Conservation (phyloP, 2,888 invertebrate genomes). For the Nephrotoma flavescens region DNA sequence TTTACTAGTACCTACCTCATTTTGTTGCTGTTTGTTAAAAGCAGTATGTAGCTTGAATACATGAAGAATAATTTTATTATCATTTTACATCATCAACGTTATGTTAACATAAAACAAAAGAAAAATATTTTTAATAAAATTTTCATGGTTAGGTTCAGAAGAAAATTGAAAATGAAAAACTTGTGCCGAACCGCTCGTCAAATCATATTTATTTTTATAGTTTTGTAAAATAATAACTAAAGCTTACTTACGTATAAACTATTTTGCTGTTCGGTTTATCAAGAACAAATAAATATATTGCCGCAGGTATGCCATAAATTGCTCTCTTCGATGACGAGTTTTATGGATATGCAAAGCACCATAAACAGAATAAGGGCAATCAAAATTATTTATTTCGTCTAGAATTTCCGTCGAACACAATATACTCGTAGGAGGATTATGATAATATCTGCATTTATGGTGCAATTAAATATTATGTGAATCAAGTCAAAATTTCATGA, state of each 20-base stretch:
- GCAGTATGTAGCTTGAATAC: not conserved
- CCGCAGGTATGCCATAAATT: too few species aligned
- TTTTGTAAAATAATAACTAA: too few species aligned
- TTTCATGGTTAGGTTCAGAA: not conserved
- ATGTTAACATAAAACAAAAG: not conserved
- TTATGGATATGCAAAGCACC: not conserved
- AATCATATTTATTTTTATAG: not conserved
- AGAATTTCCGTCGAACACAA: not conserved
- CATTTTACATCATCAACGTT: not conserved
- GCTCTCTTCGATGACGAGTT: not conserved
- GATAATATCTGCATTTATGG: not conserved
- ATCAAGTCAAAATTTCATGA: too few species aligned
- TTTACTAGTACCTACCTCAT: not conserved
- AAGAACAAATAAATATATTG: too few species aligned
- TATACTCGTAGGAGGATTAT: too few species aligned
- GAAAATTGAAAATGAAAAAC: not conserved
- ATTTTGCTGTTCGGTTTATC: too few species aligned
- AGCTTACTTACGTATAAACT: too few species aligned
- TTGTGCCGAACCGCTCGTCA: not conserved
- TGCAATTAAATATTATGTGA: not conserved
- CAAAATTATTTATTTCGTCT: not conserved
- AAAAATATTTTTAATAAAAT: not conserved
- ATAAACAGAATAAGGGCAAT: not conserved
- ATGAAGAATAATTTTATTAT: not conserved
- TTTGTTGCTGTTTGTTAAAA: not conserved